phyloP scores from a whole-genome alignment of 1,140 invertebrate genomes.

The Limonius californicus region DNA sequence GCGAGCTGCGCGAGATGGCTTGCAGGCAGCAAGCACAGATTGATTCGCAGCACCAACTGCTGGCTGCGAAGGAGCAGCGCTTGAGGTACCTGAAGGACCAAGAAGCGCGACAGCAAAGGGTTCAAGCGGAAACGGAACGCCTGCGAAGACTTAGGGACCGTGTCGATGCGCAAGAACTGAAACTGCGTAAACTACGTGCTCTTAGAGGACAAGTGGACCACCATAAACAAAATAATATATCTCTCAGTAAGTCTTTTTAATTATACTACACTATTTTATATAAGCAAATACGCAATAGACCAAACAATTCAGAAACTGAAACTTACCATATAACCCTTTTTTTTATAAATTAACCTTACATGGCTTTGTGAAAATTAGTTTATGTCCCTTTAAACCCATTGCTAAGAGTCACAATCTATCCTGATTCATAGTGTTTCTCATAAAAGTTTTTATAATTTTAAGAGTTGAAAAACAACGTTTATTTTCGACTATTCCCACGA shows the following conservation, averaged over 20 bases:
- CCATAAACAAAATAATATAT: constrained; percentile 84
- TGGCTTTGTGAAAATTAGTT: too few species aligned
- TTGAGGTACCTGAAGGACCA: constrained; percentile 92
- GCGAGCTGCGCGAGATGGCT: constrained; percentile 94
- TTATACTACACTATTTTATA: too few species aligned
- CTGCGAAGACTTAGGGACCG: constrained; percentile 82
- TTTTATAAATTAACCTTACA: too few species aligned
- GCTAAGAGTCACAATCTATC: too few species aligned
- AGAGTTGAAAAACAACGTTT: too few species aligned
- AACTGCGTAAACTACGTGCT: constrained; percentile 83
- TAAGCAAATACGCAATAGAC: too few species aligned
- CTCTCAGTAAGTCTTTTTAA: constrained; percentile 74
- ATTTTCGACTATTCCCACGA: too few species aligned
- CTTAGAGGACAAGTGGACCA: constrained; percentile 89
- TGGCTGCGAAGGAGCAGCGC: constrained; percentile 88
- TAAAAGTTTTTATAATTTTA: too few species aligned
- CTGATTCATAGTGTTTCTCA: too few species aligned
- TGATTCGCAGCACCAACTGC: constrained; percentile 84
- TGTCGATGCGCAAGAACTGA: constrained; percentile 90
- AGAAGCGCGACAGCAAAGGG: constrained; percentile 76
- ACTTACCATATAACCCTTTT: too few species aligned
- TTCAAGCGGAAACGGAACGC: constrained; percentile 83
- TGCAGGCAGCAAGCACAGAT: constrained; percentile 94
- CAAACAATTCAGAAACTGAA: too few species aligned
- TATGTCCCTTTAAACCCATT: too few species aligned